phyloP scores from a whole-genome alignment of 2,888 invertebrate genomes.

The Cantharis rustica region DNA sequence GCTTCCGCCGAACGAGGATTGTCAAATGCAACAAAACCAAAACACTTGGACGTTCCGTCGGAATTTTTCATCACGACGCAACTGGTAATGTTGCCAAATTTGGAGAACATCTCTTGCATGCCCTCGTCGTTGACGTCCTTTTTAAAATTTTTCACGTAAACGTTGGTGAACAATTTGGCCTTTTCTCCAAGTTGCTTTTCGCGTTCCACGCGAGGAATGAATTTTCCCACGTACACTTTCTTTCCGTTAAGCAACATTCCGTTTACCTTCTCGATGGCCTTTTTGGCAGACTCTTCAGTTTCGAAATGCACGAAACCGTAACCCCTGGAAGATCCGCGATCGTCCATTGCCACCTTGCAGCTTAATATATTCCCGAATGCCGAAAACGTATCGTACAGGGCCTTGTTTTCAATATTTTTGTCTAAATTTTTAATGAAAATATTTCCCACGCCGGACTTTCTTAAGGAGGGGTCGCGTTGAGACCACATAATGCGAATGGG shows the following conservation, averaged over 20 bases:
- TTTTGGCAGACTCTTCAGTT: constrained; percentile 95
- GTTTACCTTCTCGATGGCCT: constrained; percentile 97
- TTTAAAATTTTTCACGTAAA: constrained; percentile 98
- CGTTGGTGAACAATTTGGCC: constrained; percentile 94
- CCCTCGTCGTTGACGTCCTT: constrained; percentile 90
- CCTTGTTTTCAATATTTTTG: constrained; percentile 98
- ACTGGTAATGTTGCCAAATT: constrained; percentile 90
- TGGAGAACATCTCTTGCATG: constrained; percentile 86
- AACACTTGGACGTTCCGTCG: constrained; percentile 94
- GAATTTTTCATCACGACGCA: constrained; percentile 91
- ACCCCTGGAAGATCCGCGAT: constrained; percentile 90
- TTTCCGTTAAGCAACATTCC: constrained; percentile 98
- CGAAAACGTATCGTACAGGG: constrained; percentile 98
- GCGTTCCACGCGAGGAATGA: constrained; percentile 95
- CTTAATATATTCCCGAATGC: constrained; percentile 98
- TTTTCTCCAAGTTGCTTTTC: constrained; percentile 96
- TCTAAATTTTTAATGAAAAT: constrained; percentile 99
- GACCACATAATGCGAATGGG: constrained; percentile 99
- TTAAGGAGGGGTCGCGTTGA: constrained; percentile 95
- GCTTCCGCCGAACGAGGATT: constrained; percentile 93
- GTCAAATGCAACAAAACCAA: constrained; percentile 98
- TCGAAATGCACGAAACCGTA: constrained; percentile 99
- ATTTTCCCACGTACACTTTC: constrained; percentile 97
- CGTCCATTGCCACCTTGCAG: constrained; percentile 97
- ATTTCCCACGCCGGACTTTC: constrained; percentile 98